Base-by-base conservation (phyloP, 1,140 invertebrate genomes). In the Drosophila ficusphila region DNA sequence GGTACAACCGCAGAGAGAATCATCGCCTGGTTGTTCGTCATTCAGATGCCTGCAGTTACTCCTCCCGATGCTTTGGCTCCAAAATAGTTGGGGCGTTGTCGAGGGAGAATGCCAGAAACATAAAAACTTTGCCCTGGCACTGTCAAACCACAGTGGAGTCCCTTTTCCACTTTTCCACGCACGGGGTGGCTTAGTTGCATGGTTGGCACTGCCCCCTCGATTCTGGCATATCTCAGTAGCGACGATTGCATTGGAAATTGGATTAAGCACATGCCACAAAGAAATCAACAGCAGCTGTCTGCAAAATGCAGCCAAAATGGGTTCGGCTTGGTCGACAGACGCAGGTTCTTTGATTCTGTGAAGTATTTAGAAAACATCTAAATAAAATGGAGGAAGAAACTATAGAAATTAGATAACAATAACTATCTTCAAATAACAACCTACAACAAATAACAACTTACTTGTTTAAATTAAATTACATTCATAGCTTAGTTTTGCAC, bases 191-290 rank as follows among this genome's bases (percentile, higher is more conserved):
- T 18, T 41, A 4, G 53, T 25, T 42, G 16, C 21, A 9, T 46
- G 34, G 19, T 42, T 21, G 51, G 58, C 34, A 34, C 21, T 9
- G 9, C 21, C 49, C 74, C 19, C 39, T 31, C 16, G 21, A 21
- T 8, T 18, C 27, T 29, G 41, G 0, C 65, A 79, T 72, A 49
- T 72, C 60, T 68, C 60, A 68, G 81, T 46, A 47, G 48, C 76
- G 81, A 86, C 81, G 86, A 86, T 85, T 86, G 79, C 76, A 86
- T 76, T 61, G 71, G 60, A 79, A 85, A 85, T 85, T 79, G 81
- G 81, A 86, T 85, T 73, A 79, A 85, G 65, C 60, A 62, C 72
- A 79, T 56, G 56, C 67, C 52, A 51, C 48, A 60, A 61, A 56
- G 48, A 74, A 74, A 73, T 62, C 73, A 81, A 64, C 46, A 71